phyloP scores from a whole-genome alignment of 2,797 vertebrate species.

The Pipistrellus pygmaeus region DNA sequence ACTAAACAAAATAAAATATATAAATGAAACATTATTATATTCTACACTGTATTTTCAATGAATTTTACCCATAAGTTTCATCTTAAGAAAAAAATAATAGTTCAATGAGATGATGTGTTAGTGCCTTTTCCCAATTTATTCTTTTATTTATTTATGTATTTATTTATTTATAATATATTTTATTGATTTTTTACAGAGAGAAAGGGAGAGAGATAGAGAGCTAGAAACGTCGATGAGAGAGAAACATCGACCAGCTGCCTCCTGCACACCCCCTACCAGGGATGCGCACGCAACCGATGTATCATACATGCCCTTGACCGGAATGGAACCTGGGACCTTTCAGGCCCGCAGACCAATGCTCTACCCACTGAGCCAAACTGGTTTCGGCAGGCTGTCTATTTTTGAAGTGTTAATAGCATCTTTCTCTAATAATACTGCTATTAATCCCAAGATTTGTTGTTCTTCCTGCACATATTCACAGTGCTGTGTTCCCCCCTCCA shows the following conservation, averaged over 20 bases:
- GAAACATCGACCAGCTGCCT: too few species aligned
- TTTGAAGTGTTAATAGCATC: neutral
- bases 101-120: neutral
- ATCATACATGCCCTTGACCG: too few species aligned
- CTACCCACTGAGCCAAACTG: too few species aligned
- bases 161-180: too few species aligned
- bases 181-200: too few species aligned
- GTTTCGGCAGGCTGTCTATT: neutral
- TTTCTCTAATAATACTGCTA: neutral
- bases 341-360: too few species aligned
- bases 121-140: neutral
- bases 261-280: too few species aligned
- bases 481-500: neutral
- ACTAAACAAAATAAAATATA: neutral
- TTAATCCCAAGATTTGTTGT: neutral
- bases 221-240: too few species aligned
- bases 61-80: slow-evolving; percentile 18
- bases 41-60: neutral
- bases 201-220: too few species aligned
- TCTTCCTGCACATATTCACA: neutral
- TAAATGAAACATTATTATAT: neutral
- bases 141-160: too few species aligned
- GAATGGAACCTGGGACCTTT: too few species aligned
- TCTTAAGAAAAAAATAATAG: neutral
- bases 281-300: too few species aligned